Evolutionary conservation across 2,888 invertebrate species (phyloP), one percentile per base, ranked within the genome.

Genomic region (Nomada lathburiana): DNA sequence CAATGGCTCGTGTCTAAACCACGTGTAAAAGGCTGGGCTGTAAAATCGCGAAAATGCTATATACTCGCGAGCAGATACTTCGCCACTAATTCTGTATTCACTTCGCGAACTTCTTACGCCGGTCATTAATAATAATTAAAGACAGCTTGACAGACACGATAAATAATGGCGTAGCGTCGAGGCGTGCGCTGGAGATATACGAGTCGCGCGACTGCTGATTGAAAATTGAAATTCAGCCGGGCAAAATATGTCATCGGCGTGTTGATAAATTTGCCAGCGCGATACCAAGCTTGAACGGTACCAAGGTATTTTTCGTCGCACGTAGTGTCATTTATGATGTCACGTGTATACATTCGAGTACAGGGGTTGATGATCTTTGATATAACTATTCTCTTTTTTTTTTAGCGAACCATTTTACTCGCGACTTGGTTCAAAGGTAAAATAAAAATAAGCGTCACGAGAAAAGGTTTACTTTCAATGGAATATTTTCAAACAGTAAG

Each of bases 41-140:
- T 42, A 59, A 44, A 74, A 65, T 42, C 29, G 44, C 26, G 62
- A 68, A 82, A 71, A 76, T 73, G 36, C 36, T 36, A 47, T 20
- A 10, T 29, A 36, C 52, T 29, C 42, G 16, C 23, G 23, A 80
- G 69, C 76, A 42, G 76, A 76, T 64, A 84, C 57, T 73, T 76
- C 69, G 74, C 26, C 68, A 18, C 71, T 69, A 59, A 72, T 86
- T 73, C 53, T 62, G 63, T 72, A 77, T 68, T 76, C 65, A 75
- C 52, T 52, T 75, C 55, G 29, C 57, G 44, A 60, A 63, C 86
- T 68, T 75, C 67, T 73, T 59, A 57, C 62, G 69, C 63, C 69
- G 59, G 75, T 53, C 71, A 73, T 80, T 76, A 65, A 81, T 86
- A 84, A 86, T 86, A 84, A 85, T 85, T 86, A 86, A 36, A 86